Evolutionary conservation across 2,113 vertebrate genomes (phyloP).

Genomic region (Megaceryle torquata): DNA sequence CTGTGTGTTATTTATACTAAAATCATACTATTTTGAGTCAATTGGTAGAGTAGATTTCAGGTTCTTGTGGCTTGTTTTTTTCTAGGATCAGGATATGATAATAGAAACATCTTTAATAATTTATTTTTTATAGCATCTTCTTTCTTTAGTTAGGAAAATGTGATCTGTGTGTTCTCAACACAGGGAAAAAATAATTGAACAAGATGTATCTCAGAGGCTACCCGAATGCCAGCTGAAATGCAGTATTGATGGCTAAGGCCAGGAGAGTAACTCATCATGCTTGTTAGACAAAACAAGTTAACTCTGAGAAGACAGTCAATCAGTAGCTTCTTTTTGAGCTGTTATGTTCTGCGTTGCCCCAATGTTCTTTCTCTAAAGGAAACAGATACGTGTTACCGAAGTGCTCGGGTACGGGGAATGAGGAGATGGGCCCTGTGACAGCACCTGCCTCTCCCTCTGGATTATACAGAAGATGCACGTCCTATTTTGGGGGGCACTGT

Average conservation of each 20-base stretch:
- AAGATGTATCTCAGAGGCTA: background rate
- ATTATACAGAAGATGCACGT: background rate
- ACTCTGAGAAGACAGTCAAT: background rate
- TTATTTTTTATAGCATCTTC: background rate
- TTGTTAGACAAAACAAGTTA: background rate
- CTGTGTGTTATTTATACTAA: background rate
- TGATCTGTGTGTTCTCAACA: background rate
- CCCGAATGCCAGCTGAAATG: background rate
- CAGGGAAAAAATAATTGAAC: background rate
- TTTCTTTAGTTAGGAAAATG: background rate
- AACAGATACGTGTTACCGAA: rapidly evolving
- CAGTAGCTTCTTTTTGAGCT: background rate
- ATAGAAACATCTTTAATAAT: background rate
- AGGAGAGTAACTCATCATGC: background rate
- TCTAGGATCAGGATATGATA: background rate
- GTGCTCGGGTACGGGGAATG: background rate
- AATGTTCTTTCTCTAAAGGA: rapidly evolving
- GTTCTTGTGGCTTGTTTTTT: background rate
- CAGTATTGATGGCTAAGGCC: background rate
- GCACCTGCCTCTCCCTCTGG: background rate
- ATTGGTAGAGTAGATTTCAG: background rate
- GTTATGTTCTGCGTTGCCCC: background rate
- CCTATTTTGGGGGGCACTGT: background rate
- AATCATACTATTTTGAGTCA: background rate
- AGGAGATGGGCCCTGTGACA: background rate